Percentiles rank a stretch among this genome's conserved stretches.
phyloP scores from a whole-genome alignment of 2,888 invertebrate species.

The Drosophila sordidapex region DNA sequence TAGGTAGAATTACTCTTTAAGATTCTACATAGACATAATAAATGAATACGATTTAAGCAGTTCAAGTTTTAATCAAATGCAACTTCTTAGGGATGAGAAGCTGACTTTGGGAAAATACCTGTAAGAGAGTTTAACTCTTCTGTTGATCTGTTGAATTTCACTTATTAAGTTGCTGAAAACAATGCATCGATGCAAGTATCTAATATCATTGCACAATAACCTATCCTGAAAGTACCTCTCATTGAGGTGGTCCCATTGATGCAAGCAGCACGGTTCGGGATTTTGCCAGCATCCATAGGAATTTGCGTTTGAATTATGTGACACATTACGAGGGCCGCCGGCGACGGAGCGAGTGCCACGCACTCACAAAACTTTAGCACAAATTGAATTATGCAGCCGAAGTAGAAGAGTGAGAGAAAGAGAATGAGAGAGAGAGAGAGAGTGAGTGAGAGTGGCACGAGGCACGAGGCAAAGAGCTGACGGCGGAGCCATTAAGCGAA shows the following conservation, averaged over 20 bases:
- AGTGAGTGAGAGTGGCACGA: background rate
- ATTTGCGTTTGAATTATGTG: slow-evolving; percentile 73
- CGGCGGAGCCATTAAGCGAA: slow-evolving; percentile 54
- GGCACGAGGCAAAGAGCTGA: slow-evolving; percentile 9
- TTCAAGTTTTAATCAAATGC: background rate
- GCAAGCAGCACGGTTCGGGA: background rate
- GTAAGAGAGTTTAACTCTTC: background rate
- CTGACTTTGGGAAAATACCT: background rate
- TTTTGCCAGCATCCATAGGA: slow-evolving; percentile 24
- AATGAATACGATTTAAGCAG: background rate
- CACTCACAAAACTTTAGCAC: slow-evolving; percentile 71
- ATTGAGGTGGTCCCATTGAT: slow-evolving; percentile 1
- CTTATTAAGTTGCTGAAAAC: background rate
- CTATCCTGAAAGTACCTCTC: background rate
- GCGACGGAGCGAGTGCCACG: slow-evolving; percentile 57
- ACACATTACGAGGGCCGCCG: slow-evolving; percentile 60
- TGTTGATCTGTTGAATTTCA: slow-evolving; percentile 5
- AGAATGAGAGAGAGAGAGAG: background rate
- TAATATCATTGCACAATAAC: slow-evolving; percentile 16
- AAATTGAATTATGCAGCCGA: slow-evolving; percentile 76
- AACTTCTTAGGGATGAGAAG: background rate
- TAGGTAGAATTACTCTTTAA: background rate
- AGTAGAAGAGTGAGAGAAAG: background rate
- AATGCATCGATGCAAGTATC: background rate
- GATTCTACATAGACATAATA: background rate